These are phyloP conservation scores for Nudaria mundana DNA, from an alignment of 2,888 invertebrate genomes.

Conservation along the genomic window DNA sequence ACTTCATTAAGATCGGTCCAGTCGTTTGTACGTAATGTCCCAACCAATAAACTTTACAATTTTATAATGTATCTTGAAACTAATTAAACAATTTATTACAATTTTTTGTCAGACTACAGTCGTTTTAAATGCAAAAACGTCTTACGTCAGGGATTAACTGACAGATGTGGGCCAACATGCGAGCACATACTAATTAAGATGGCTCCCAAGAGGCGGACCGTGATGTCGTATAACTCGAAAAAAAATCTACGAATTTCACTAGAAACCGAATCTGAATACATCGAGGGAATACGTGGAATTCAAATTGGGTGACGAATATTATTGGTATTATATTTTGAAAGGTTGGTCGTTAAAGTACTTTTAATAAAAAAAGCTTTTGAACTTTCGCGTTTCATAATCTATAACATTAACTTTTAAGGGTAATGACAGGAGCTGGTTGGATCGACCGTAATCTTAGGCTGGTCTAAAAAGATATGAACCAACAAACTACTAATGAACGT, in stretches of 20 bases:
- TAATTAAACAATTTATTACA: background rate
- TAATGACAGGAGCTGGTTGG: too few relatives aligned
- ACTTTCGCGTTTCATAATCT: too few relatives aligned
- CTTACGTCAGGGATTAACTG: slow-evolving; percentile 43
- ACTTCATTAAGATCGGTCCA: too few relatives aligned
- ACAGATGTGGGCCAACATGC: slow-evolving; percentile 60
- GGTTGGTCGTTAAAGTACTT: too few relatives aligned
- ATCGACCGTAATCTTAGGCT: too few relatives aligned
- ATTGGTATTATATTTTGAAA: too few relatives aligned
- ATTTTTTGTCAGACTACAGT: background rate
- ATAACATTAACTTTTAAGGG: too few relatives aligned
- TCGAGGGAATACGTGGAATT: slow-evolving; percentile 39
- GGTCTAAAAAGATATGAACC: too few relatives aligned
- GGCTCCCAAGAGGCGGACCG: slow-evolving; percentile 41
- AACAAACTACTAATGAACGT: too few relatives aligned
- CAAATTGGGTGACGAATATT: slow-evolving; percentile 18
- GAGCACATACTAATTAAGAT: slow-evolving; percentile 51
- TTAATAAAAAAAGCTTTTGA: too few relatives aligned
- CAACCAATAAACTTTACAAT: too few relatives aligned
- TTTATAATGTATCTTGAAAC: slow-evolving; percentile 2
- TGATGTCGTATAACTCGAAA: slow-evolving; percentile 46
- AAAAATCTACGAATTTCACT: slow-evolving; percentile 36
- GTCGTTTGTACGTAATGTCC: too few relatives aligned
- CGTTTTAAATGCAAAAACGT: slow-evolving; percentile 16
- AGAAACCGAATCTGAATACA: slow-evolving; percentile 39